Percentiles rank a stretch among this genome's conserved stretches.
phyloP scores from a whole-genome alignment of 1,140 invertebrate species.

The Solen grandis region DNA sequence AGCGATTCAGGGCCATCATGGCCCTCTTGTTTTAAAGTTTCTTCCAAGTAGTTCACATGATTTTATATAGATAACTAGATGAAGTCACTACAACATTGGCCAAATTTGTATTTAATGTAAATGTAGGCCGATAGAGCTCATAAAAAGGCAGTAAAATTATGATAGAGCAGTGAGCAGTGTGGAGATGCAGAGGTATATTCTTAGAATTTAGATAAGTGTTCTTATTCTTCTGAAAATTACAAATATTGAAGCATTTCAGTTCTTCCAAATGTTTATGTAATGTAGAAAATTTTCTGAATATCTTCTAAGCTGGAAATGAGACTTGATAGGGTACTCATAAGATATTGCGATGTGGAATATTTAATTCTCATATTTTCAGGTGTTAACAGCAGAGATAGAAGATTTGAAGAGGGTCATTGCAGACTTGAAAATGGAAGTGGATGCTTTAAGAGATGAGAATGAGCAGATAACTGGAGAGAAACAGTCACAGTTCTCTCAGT shows the following conservation, averaged over 20 bases:
- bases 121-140: too few species aligned
- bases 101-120: too few species aligned
- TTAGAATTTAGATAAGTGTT: not conserved
- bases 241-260: not conserved
- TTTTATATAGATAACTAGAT: too few species aligned
- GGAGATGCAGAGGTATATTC: not conserved
- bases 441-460: conserved; percentile 27
- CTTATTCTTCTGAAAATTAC: not conserved
- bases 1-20: too few species aligned
- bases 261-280: not conserved
- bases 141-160: too few species aligned
- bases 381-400: conserved; percentile 31
- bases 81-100: too few species aligned
- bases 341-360: not conserved
- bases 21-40: too few species aligned
- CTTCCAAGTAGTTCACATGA: too few species aligned
- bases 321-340: not conserved
- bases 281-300: not conserved
- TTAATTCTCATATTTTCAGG: conserved; percentile 20
- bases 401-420: conserved; percentile 26
- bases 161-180: too few species aligned
- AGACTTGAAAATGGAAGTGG: conserved; percentile 40
- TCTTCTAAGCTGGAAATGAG: not conserved
- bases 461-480: conserved; percentile 36
- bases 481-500: conserved; percentile 44